These are phyloP conservation scores for Pheosia tremula DNA, from an alignment of 2,888 invertebrate genomes.

Conservation along the genomic window DNA sequence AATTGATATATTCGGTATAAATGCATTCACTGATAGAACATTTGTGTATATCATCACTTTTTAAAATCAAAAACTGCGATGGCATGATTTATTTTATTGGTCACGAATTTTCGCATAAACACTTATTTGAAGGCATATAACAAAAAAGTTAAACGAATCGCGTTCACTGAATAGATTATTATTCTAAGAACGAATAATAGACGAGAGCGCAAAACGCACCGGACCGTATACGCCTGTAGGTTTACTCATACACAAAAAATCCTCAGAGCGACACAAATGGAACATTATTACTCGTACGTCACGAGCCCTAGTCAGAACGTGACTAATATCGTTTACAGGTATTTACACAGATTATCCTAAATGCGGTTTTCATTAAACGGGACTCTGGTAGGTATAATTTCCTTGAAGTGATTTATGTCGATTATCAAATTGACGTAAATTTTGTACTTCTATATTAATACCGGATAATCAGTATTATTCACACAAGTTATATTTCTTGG, in stretches of 20 bases:
- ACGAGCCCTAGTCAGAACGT: conserved; percentile 17
- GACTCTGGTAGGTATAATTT: background rate
- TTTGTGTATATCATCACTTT: too few relatives aligned
- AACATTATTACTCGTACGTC: conserved; percentile 23
- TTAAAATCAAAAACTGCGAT: too few relatives aligned
- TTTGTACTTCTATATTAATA: background rate
- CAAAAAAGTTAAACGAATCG: background rate
- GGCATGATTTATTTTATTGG: too few relatives aligned
- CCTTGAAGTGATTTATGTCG: background rate
- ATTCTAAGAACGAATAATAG: conserved; percentile 7
- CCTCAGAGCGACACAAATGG: conserved; percentile 18
- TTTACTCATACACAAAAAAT: conserved; percentile 22
- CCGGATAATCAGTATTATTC: background rate
- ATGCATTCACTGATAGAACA: too few relatives aligned
- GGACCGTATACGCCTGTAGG: background rate
- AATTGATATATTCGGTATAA: too few relatives aligned
- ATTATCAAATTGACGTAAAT: background rate
- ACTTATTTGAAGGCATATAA: conserved; percentile 1
- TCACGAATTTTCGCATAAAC: too few relatives aligned
- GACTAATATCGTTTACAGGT: conserved; percentile 18
- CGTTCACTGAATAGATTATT: background rate
- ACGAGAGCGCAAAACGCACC: conserved; percentile 8
- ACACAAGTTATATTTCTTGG: background rate
- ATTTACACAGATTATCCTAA: conserved; percentile 12
- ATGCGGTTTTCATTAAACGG: background rate